phyloP scores from a whole-genome alignment of 2,888 invertebrate genomes.

The Morinoia aosen region DNA sequence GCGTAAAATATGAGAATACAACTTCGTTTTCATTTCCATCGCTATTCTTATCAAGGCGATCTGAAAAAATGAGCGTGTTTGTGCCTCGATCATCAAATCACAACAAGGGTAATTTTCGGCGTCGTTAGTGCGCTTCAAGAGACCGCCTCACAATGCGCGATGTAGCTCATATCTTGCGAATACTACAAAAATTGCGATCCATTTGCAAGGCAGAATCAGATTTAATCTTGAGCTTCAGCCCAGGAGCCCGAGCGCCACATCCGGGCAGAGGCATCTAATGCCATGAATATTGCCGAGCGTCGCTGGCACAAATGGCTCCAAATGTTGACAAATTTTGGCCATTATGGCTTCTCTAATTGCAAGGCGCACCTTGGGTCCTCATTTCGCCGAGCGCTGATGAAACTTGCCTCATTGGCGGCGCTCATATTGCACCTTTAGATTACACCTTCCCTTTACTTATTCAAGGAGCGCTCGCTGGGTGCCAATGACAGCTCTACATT shows the following conservation, averaged over 20 bases:
- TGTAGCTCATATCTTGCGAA: background rate
- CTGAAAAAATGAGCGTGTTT: background rate
- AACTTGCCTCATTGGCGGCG: slow-evolving; percentile 45
- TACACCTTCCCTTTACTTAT: background rate
- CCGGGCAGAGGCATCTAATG: slow-evolving; percentile 26
- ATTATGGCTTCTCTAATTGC: slow-evolving; percentile 47
- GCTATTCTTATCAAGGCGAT: background rate
- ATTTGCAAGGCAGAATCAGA: background rate
- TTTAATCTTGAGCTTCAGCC: background rate
- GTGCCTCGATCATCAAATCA: background rate
- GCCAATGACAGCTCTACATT: background rate
- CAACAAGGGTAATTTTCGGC: background rate
- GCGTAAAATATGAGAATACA: too few relatives aligned
- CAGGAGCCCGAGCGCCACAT: background rate
- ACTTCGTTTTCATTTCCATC: too few relatives aligned
- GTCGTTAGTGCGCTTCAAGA: background rate
- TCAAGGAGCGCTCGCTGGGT: background rate
- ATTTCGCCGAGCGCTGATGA: slow-evolving; percentile 21
- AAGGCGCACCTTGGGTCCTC: background rate
- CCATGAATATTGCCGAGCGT: slow-evolving; percentile 40
- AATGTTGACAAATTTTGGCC: slow-evolving; percentile 46
- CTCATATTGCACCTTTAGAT: background rate
- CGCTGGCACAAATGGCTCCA: slow-evolving; percentile 43
- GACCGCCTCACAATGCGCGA: background rate
- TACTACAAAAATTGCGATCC: background rate